phyloP scores from a whole-genome alignment of 2,888 invertebrate species.

The Acleris laterana region DNA sequence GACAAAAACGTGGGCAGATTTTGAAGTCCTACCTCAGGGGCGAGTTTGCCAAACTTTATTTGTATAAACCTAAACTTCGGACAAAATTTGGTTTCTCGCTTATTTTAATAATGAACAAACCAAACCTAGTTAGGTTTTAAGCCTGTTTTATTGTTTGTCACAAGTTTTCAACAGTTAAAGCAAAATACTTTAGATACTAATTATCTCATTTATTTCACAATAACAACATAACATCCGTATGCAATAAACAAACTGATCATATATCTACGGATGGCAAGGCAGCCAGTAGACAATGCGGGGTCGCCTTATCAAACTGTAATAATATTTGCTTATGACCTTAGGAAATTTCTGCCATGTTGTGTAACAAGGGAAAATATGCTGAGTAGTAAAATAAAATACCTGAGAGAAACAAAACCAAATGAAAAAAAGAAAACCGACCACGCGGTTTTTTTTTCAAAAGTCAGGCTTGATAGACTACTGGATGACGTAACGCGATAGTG shows the following conservation, averaged over 20 bases:
- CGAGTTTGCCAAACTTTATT: constrained; percentile 23
- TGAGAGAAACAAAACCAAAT: background rate
- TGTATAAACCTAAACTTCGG: constrained; percentile 13
- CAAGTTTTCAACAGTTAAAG: constrained; percentile 11
- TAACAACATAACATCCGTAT: constrained; percentile 43
- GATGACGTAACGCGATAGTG: constrained; percentile 76
- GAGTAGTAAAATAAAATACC: constrained; percentile 19
- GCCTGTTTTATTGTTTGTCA: constrained; percentile 18
- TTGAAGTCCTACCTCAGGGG: constrained; percentile 39
- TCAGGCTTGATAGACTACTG: constrained; percentile 50
- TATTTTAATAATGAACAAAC: constrained; percentile 13
- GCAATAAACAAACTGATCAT: constrained; percentile 37
- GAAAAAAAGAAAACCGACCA: background rate
- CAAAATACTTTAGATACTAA: constrained; percentile 10
- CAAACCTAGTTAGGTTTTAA: constrained; percentile 1
- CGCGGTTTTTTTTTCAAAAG: constrained; percentile 26
- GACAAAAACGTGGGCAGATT: constrained; percentile 49
- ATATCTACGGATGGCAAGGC: constrained; percentile 37
- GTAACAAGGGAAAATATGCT: constrained; percentile 40
- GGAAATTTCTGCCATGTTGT: constrained; percentile 53
- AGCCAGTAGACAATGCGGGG: constrained; percentile 66
- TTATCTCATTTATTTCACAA: constrained; percentile 31
- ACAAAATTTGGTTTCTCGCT: constrained; percentile 13
- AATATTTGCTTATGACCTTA: constrained; percentile 70
- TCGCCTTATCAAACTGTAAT: constrained; percentile 61